Evolutionary conservation across 2,113 vertebrate genomes (phyloP).

Genomic region (Neolamprologus caudopunctatus): DNA sequence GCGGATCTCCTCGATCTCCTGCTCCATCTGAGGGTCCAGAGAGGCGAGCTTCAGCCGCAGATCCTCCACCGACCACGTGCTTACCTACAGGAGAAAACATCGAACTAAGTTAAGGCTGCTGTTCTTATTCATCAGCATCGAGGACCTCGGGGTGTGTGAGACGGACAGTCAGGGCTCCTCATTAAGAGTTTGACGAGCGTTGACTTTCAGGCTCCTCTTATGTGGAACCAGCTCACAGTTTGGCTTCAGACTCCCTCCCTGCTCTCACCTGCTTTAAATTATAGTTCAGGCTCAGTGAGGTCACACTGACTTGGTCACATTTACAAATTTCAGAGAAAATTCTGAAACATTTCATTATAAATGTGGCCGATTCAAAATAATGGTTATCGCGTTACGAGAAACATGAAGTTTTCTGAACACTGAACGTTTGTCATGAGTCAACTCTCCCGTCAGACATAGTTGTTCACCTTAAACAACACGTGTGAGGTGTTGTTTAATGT

Average conservation of each 20-base stretch:
- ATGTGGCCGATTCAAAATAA: accelerated
- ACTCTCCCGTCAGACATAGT: neutral
- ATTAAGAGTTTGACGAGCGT: neutral
- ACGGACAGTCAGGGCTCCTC: no score
- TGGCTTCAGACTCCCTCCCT: accelerated
- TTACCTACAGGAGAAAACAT: constrained; percentile 64
- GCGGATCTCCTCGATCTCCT: constrained; percentile 91
- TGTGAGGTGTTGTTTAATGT: accelerated
- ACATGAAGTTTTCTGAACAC: accelerated
- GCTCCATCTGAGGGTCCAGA: constrained; percentile 95
- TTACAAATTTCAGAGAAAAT: neutral
- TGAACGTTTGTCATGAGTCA: accelerated
- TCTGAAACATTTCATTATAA: neutral
- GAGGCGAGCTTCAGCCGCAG: constrained; percentile 78
- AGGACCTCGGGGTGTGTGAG: neutral
- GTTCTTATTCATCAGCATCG: neutral
- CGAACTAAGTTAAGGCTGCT: neutral
- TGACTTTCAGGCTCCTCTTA: neutral
- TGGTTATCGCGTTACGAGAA: accelerated
- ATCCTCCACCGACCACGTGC: constrained; percentile 84
- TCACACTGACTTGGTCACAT: accelerated
- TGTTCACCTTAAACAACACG: neutral
- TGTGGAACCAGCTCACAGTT: neutral
- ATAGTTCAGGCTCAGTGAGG: neutral
- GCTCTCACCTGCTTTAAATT: neutral